Evolutionary conservation across 1,140 invertebrate genomes (phyloP).

Genomic region (Eumaeus atala): DNA sequence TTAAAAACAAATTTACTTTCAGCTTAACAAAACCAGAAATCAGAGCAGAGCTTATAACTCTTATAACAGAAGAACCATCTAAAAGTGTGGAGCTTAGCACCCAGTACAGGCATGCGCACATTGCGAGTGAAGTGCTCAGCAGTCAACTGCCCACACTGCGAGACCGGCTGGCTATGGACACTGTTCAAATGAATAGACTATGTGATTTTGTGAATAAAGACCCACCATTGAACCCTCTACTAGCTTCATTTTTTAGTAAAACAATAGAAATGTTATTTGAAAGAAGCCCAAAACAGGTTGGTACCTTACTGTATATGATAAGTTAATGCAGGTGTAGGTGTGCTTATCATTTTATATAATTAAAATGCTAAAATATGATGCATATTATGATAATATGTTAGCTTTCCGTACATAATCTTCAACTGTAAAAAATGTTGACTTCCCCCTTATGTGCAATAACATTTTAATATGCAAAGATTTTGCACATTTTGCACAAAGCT

Average conservation of each 20-base stretch:
- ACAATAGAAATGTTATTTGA: conserved; percentile 90
- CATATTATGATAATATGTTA: too few relatives aligned
- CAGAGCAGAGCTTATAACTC: conserved; percentile 88
- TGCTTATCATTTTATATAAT: too few relatives aligned
- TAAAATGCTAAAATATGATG: too few relatives aligned
- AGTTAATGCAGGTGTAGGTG: not conserved
- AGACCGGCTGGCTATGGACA: conserved; percentile 87
- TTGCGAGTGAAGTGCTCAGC: conserved; percentile 95
- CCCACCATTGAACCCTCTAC: conserved; percentile 91
- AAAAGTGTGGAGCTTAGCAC: conserved; percentile 83
- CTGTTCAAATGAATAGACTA: conserved; percentile 84
- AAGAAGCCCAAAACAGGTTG: conserved; percentile 76
- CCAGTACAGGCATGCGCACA: conserved; percentile 93
- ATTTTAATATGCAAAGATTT: too few relatives aligned
- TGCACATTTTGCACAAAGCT: too few relatives aligned
- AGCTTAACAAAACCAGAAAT: conserved; percentile 89
- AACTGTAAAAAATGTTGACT: too few relatives aligned
- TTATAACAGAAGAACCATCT: conserved; percentile 90
- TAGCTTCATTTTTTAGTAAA: conserved; percentile 97
- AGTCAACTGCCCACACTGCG: conserved; percentile 86
- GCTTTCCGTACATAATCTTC: too few relatives aligned
- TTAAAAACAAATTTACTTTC: conserved; percentile 46
- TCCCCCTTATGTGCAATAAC: too few relatives aligned
- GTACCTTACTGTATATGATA: conserved; percentile 1
- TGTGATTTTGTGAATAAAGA: conserved; percentile 92